Base-by-base conservation (phyloP, 2,888 invertebrate genomes). In the Orthonychiurus folsomi region DNA sequence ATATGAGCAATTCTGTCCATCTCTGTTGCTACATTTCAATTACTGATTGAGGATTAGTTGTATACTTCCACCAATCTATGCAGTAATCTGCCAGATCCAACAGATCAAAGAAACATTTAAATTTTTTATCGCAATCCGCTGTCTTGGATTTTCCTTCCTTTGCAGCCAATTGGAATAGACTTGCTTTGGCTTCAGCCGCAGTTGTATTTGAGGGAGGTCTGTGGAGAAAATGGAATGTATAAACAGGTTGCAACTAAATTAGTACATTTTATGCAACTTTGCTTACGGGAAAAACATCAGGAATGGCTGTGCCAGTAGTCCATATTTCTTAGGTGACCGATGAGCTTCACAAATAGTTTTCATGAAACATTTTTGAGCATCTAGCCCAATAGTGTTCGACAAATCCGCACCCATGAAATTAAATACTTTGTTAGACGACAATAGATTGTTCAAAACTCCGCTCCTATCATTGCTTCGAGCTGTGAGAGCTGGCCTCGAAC, bases 231-330 rank as follows among this genome's bases (percentile, higher is more conserved):
- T 55, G 5, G 50, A 54, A 24, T 28, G 59, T n/a, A n/a, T n/a
- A n/a, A n/a, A n/a, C n/a, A n/a, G n/a, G n/a, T n/a, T n/a, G n/a
- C n/a, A n/a, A n/a, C n/a, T n/a, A n/a, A n/a, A n/a, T n/a, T n/a
- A n/a, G 28, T 47, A 25, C 54, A 26, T 9, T 61, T 61, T 50
- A 3, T 48, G n/a, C 25, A 60, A 52, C 25, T 26, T 62, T 62
- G 48, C 72, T 69, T 66, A 71, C 71, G 73, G 73, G 66, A 73
- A 73, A 61, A 73, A 73, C 64, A 73, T 70, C 58, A 69, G 66
- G 66, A 73, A 71, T 9, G 73, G 73, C 28, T 66, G 63, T 20
- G 68, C 67, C 50, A 73, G 60, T 59, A 73, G 59, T 59, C 73
- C 73, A 47, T 70, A 73, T 65, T 68, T 69, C 59, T 70, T 66